Base-by-base conservation (phyloP, 2,888 invertebrate genomes). In the Drosophila meridiana region DNA sequence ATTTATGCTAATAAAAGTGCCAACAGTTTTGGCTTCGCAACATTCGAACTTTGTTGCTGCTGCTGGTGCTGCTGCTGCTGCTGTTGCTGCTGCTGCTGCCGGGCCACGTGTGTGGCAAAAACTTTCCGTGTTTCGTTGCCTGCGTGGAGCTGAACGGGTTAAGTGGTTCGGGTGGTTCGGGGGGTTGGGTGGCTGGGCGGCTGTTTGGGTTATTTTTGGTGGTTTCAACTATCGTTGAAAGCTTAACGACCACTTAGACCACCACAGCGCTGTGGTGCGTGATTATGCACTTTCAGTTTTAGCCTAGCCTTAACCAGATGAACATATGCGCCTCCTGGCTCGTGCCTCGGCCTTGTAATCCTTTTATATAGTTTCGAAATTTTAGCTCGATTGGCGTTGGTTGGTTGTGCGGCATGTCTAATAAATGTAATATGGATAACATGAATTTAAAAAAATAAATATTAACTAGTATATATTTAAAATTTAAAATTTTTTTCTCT, bases 1-100 rank as follows among this genome's bases (percentile, higher is more conserved):
- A 89, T 84, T 87, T 84, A 84, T 84, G 89, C 84, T 89, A 89
- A 84, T 84, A 84, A 83, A 83, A 77, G 80, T 80, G 76, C 59
- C 72, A 76, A 71, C 81, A 71, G 63, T 76, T 80, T 69, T 60
- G 56, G 76, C 77, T 72, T 67, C 59, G 64, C 57, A 69, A 79
- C 70, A 76, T 61, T 80, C 71, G 58, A 78, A 80, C 76, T 78
- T 76, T 65, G 70, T 56, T 36, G 47, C 11, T 55, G 50, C 38
- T 66, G 42, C n/a, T 20, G 8, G 8, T n/a, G 38, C 5, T 40
- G 40, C 58, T 68, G 38, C 13, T 30, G 40, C 11, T 45, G 45
- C 45, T 45, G 42, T 7, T 20, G 42, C 43, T 68, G 36, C 28
- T 30, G 32, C 3, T 43, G 47, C 28, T 50, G 52, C 52, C 6